Percentiles rank a stretch among this genome's conserved stretches.
phyloP scores from a whole-genome alignment of 35 echinoderm and acorn worm genomes.

The Apostichopus californicus region DNA sequence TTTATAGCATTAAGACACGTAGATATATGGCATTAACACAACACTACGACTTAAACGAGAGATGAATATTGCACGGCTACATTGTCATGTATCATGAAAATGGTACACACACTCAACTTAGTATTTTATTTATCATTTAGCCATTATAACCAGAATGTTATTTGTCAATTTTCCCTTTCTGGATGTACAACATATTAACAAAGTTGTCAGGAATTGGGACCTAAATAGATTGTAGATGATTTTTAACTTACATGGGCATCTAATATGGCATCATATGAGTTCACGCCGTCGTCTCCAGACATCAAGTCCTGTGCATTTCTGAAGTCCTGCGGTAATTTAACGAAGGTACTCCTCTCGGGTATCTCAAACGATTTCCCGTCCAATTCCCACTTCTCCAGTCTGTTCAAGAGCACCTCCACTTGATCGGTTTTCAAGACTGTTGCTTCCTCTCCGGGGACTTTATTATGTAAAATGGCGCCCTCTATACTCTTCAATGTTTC shows the following conservation, averaged over 20 bases:
- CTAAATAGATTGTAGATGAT: too few species aligned
- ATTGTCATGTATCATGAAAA: too few species aligned
- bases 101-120: too few species aligned
- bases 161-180: neutral
- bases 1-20: too few species aligned
- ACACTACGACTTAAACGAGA: too few species aligned
- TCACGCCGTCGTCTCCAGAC: neutral
- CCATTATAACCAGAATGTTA: neutral
- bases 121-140: too few species aligned
- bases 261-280: slow-evolving; percentile 61
- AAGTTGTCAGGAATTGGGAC: too few species aligned
- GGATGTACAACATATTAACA: too few species aligned
- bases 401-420: slow-evolving; percentile 60
- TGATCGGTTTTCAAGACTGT: slow-evolving; percentile 58
- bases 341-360: slow-evolving; percentile 30
- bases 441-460: slow-evolving; percentile 75
- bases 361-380: slow-evolving; percentile 49
- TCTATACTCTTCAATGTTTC: slow-evolving; percentile 68
- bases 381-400: slow-evolving; percentile 79
- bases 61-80: too few species aligned
- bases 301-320: neutral
- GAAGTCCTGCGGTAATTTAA: slow-evolving; percentile 65
- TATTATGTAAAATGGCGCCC: slow-evolving; percentile 69
- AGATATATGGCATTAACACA: too few species aligned
- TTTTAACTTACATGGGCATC: slow-evolving; percentile 66